phyloP scores from a whole-genome alignment of 2,888 invertebrate species.

The Tetranychus truncatus region DNA sequence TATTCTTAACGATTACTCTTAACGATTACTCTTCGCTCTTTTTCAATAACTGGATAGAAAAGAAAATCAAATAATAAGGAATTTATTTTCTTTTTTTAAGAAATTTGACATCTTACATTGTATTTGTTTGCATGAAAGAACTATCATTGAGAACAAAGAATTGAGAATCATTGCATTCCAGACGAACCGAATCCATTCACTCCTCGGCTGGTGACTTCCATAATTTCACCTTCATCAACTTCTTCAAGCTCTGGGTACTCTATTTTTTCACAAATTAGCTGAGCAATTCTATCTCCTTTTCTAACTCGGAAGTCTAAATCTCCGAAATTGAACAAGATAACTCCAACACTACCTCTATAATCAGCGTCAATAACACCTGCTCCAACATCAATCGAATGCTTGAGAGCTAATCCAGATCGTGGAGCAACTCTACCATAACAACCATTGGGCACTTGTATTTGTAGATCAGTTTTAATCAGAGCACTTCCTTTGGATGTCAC shows the following conservation, averaged over 20 bases:
- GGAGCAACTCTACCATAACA: constrained; percentile 71
- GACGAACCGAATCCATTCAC: no score
- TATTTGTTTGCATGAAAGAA: no score
- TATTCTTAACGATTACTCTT: no score
- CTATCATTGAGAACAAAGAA: no score
- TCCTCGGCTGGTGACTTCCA: no score
- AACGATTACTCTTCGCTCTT: no score
- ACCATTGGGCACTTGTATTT: constrained; percentile 64
- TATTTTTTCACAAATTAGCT: constrained; percentile 83
- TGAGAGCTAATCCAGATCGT: constrained; percentile 68
- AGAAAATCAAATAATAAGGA: no score
- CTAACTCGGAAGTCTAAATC: constrained; percentile 55
- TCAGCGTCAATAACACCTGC: constrained; percentile 90
- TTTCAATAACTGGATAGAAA: no score
- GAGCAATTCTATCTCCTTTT: constrained; percentile 84
- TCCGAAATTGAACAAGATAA: constrained; percentile 82
- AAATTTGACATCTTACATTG: no score
- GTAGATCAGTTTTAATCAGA: constrained; percentile 68
- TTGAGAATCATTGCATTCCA: no score
- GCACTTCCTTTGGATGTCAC: constrained; percentile 72
- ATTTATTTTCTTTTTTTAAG: no score
- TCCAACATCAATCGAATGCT: constrained; percentile 90
- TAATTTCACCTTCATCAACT: constrained; percentile 32
- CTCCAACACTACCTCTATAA: constrained; percentile 81
- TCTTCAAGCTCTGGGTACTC: constrained; percentile 64